Base-by-base conservation (phyloP, 2,888 invertebrate genomes). In the Idaea dimidiata region DNA sequence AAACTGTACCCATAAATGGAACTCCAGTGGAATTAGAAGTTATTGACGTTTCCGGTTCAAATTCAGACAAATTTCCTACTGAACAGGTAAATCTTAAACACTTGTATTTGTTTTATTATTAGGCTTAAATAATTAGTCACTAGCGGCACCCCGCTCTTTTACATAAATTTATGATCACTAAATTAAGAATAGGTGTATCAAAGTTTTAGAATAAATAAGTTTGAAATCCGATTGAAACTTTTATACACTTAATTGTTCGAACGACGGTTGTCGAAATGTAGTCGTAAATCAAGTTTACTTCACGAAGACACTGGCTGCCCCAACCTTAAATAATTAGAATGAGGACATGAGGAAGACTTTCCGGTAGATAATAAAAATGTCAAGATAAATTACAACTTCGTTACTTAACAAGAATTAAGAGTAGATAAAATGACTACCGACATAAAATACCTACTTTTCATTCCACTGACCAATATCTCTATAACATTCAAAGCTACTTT, bases 11-110 rank as follows among this genome's bases (percentile, higher is more conserved):
- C 33, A 94, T 96, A 72, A 96, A 96, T 82, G 95, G 95, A 74
- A 94, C 94, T 58, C 94, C 95, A 24, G 90, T 96, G 68, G 96
- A 96, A 82, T 94, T 96, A 66, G 96, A 96, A 89, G 96, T 96
- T 67, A 95, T 96, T 67, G 96, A 96, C 86, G 95, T 96, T 61
- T 96, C 96, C 72, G 95, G 95, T 69, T 94, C 95, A 72, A 95
- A 94, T 81, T 93, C 94, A 68, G 94, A 94, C 84, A 94, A 94
- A 84, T 94, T 94, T 74, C 94, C 94, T 62, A 83, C 93, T 71
- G 94, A 94, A 83, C 94, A 94, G 93, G 94, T 94, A 86, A 82
- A 72, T 70, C 66, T 59, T 57, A 67, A 56, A 59, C 17, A 16
- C 17, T 43, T 32, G 17, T 56, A 61, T 10, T 10, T 43, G 14